phyloP scores from a whole-genome alignment of 2,888 invertebrate genomes.

The Ophioninae sp. region DNA sequence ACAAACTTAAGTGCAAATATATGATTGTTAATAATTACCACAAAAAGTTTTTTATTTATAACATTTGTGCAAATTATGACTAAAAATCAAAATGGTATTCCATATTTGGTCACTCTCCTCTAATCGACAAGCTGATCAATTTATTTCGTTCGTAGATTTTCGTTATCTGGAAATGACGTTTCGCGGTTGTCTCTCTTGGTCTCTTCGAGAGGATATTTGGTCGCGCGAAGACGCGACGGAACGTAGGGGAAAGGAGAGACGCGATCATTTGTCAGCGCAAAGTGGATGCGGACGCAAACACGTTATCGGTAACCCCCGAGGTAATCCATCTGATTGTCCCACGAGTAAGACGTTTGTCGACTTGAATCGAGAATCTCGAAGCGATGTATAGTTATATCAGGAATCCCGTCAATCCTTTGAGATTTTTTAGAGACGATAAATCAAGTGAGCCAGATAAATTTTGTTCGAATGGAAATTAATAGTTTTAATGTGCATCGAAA shows the following conservation, averaged over 20 bases:
- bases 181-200: neutral
- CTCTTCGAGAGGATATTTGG: constrained; percentile 26
- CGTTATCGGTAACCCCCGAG: constrained; percentile 71
- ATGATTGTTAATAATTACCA: too few species aligned
- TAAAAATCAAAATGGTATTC: too few species aligned
- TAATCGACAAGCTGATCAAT: neutral
- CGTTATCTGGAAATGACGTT: neutral
- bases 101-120: too few species aligned
- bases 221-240: constrained; percentile 10
- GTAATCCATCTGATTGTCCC: constrained; percentile 71
- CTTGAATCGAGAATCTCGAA: constrained; percentile 50
- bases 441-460: neutral
- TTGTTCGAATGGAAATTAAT: neutral
- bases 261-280: constrained; percentile 73
- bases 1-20: too few species aligned
- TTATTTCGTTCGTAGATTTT: neutral
- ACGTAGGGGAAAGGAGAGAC: constrained; percentile 51
- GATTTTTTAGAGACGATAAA: neutral
- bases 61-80: too few species aligned
- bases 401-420: constrained; percentile 2
- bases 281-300: constrained; percentile 74
- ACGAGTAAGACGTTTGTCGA: constrained; percentile 61
- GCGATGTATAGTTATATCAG: constrained; percentile 12
- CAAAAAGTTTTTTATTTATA: too few species aligned
- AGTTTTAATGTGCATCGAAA: neutral